Conservation (phyloP, 2,888 invertebrate genomes). For the Sinelater perroti region DNA sequence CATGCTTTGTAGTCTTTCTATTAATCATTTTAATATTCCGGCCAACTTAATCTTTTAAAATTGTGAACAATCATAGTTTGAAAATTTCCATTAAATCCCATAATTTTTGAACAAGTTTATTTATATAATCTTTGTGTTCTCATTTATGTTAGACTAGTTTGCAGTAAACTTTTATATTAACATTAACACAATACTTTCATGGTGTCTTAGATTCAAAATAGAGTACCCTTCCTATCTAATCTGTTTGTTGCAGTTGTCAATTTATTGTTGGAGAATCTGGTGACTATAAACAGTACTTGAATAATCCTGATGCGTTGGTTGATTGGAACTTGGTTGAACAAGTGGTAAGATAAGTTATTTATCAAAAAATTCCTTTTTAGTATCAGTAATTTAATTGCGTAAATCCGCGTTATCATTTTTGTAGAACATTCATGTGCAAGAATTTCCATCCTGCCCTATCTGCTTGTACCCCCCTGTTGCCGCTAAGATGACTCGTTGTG, state of each 20-base stretch:
- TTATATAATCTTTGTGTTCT: too few relatives aligned
- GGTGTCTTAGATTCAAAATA: too few relatives aligned
- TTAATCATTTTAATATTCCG: too few relatives aligned
- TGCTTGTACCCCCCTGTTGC: constrained; percentile 88
- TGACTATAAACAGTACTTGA: constrained; percentile 79
- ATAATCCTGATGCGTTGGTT: constrained; percentile 88
- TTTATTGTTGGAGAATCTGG: constrained; percentile 88
- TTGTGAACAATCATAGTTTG: too few relatives aligned
- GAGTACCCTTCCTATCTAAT: too few relatives aligned
- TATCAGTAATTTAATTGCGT: not conserved
- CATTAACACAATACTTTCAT: too few relatives aligned
- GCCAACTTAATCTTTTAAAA: too few relatives aligned
- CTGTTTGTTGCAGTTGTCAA: constrained; percentile 78
- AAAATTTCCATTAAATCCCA: too few relatives aligned
- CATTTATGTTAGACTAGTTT: too few relatives aligned
- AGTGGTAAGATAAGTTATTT: constrained; percentile 78
- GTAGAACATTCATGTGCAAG: constrained; percentile 71
- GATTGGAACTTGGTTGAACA: constrained; percentile 94
- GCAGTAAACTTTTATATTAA: too few relatives aligned
- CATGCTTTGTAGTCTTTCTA: too few relatives aligned
- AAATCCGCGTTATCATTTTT: constrained; percentile 36
- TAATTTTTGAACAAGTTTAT: too few relatives aligned
- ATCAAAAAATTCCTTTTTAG: not conserved
- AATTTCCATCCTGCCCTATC: constrained; percentile 85
- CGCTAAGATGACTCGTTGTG: constrained; percentile 92